These are phyloP conservation scores for Clupea harengus DNA, from an alignment of 2,113 vertebrate species.

Conservation along the genomic window DNA sequence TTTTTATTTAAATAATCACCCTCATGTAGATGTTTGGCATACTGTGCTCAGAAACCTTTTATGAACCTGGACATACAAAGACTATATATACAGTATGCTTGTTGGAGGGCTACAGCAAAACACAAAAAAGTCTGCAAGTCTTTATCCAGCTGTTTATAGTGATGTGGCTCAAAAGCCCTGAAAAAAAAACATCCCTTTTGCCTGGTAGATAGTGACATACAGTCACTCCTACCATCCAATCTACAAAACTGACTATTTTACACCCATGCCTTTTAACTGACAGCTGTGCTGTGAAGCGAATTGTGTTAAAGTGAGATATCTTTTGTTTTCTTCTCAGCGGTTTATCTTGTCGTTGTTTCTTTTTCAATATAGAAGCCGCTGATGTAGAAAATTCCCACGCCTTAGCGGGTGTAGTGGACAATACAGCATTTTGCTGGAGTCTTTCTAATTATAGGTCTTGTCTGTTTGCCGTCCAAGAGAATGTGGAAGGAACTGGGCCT, in stretches of 20 bases:
- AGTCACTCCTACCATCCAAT: not conserved
- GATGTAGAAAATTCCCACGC: constrained; percentile 1
- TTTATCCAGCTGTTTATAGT: not conserved
- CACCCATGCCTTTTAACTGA: not conserved
- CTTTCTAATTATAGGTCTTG: not conserved
- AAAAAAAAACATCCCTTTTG: not conserved
- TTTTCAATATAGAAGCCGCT: not conserved
- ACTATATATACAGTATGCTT: not conserved
- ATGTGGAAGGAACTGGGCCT: constrained; percentile 9
- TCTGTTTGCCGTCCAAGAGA: not conserved
- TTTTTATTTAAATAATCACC: not conserved
- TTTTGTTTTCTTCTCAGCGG: not conserved
- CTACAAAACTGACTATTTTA: not conserved
- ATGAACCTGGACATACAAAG: not conserved
- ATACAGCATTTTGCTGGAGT: not conserved
- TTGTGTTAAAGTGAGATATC: not conserved
- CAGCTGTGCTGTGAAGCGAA: not conserved
- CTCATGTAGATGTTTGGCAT: not conserved
- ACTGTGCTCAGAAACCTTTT: not conserved
- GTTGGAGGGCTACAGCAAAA: not conserved
- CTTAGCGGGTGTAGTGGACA: constrained; percentile 1
- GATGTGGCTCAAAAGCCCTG: not conserved
- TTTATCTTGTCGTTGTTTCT: not conserved
- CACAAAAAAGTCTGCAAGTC: not conserved
- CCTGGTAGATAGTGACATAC: not conserved